Base-by-base conservation (phyloP, 2,797 vertebrate genomes). In the Gorsachius magnificus region DNA sequence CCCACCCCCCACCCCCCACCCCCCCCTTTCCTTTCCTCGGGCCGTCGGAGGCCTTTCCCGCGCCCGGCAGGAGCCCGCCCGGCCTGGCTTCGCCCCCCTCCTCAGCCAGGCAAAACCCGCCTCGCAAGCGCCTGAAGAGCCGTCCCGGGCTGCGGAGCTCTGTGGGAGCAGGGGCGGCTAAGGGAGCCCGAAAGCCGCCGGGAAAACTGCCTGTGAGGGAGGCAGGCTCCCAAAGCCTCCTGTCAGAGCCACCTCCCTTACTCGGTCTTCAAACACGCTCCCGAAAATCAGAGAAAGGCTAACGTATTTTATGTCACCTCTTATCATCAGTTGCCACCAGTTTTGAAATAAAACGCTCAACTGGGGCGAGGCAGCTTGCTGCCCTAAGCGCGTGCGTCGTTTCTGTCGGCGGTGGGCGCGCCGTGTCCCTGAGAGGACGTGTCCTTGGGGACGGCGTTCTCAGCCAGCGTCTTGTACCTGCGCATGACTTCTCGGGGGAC, bases 21-120 rank as follows among this genome's bases (percentile, higher is more conserved):
- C 18, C 38, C 38, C 38, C 38, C 38, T n/a, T n/a, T 33, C 45
- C 2, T 13, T 5, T 16, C 19, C 6, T 5, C 12, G 2, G 8
- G 1, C 13, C 0, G 7, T 2, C 10, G 11, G 36, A 4, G 36
- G 1, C 13, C 8, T 7, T 14, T 2, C 14, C 13, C 33, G 21
- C 54, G 20, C 20, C 13, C 20, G 56, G 20, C 20, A 2, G 20
- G 56, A 16, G 57, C 12, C 10, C 33, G 29, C 10, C 8, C 38
- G 19, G 35, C 16, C 50, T 0, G 16, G 35, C 45, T 28, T 3
- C 26, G 16, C 21, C 19, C n/a, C 10, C 6, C 13, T 26, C 6
- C 6, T 6, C 26, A 28, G 28, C 9, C 65, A 0, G 4, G 1
- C 7, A 16, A 1, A 18, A 4, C 10, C 24, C 29, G 17, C 3